phyloP scores from a whole-genome alignment of 2,888 invertebrate species.

The Ophion costatus region DNA sequence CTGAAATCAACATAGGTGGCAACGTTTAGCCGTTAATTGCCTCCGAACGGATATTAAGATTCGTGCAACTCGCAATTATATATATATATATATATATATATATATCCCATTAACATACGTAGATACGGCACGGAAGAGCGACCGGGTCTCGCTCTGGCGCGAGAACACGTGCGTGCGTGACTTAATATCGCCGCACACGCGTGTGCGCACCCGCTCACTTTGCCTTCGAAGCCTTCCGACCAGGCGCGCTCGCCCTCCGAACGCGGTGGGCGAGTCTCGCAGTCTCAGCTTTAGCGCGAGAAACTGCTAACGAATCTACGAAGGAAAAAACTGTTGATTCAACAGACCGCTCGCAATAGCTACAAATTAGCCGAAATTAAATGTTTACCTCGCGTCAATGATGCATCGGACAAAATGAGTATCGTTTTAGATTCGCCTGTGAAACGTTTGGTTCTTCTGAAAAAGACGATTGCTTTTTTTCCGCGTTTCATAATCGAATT shows the following conservation, averaged over 20 bases:
- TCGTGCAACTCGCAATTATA: conserved; percentile 47
- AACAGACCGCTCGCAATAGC: no score
- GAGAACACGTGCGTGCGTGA: conserved; percentile 54
- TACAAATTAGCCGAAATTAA: no score
- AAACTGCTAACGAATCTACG: neutral
- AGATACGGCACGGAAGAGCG: conserved; percentile 1
- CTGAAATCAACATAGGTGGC: conserved; percentile 73
- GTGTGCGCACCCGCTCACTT: conserved; percentile 45
- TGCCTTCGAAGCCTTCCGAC: neutral
- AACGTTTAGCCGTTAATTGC: conserved; percentile 75
- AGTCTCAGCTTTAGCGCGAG: neutral
- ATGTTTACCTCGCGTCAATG: no score
- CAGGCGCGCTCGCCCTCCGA: neutral
- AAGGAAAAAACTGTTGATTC: neutral
- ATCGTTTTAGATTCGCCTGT: no score
- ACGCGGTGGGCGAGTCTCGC: neutral
- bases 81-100: conserved; percentile 9
- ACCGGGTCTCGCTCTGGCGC: conserved; percentile 24
- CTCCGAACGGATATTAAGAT: conserved; percentile 71
- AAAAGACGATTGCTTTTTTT: no score
- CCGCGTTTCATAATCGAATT: no score
- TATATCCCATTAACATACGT: conserved; percentile 19
- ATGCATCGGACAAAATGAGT: no score
- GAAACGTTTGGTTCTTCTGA: no score
- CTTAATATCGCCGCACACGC: conserved; percentile 36